Conservation (phyloP, 2,113 vertebrate species). For the Aythya baeri region DNA sequence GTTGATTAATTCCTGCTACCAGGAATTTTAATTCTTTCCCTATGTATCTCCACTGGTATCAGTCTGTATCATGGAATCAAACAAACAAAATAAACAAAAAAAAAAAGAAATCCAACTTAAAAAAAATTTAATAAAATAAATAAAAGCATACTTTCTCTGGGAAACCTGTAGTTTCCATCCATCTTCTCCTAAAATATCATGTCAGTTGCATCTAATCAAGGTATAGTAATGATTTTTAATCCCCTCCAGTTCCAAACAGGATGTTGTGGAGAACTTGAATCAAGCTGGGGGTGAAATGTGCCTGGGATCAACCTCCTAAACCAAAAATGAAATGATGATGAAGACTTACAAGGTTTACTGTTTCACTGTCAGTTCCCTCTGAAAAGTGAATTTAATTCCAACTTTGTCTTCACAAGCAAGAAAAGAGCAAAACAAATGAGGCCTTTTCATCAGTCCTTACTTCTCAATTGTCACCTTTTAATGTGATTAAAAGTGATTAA, state of each 20-base stretch:
- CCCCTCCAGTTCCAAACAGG: fast-evolving
- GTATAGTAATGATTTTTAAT: neutral
- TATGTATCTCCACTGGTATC: fast-evolving
- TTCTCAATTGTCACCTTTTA: neutral
- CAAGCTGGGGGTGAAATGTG: fast-evolving
- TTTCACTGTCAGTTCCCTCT: neutral
- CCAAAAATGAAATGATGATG: neutral
- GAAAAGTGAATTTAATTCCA: neutral
- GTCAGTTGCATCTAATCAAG: neutral
- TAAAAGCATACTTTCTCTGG: neutral
- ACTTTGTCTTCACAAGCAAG: neutral
- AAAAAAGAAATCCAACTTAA: neutral
- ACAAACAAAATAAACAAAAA: neutral
- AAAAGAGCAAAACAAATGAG: fast-evolving
- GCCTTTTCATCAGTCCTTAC: neutral
- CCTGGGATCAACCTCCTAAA: neutral
- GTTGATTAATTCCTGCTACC: neutral
- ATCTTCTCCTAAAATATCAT: neutral
- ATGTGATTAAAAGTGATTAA: neutral
- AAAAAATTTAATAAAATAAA: neutral
- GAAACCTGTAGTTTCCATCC: neutral
- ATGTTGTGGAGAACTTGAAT: neutral
- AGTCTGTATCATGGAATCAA: neutral
- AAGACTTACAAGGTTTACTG: neutral
- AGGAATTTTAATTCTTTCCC: neutral